phyloP scores from a whole-genome alignment of 2,888 invertebrate genomes.

The Zaprionus lineosus region DNA sequence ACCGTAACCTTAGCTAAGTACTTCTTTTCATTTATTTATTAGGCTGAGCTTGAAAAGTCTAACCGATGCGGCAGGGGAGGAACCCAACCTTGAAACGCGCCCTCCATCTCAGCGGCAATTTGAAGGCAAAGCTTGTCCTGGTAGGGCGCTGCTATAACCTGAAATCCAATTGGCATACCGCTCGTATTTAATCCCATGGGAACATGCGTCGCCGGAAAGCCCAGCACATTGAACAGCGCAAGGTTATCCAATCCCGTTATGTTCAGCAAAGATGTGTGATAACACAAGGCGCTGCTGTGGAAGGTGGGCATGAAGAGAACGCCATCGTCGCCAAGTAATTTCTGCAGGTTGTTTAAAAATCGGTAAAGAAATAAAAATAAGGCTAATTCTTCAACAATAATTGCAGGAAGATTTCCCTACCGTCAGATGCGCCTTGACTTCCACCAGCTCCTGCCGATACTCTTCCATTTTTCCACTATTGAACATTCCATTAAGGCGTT shows the following conservation, averaged over 20 bases:
- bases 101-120: conserved; percentile 90
- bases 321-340: conserved; percentile 86
- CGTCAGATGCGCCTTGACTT: conserved; percentile 58
- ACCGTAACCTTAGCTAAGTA: conserved; percentile 48
- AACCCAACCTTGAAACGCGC: conserved; percentile 91
- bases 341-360: conserved; percentile 33
- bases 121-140: conserved; percentile 92
- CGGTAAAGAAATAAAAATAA: not conserved
- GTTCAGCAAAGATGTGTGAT: conserved; percentile 86
- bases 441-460: conserved; percentile 58
- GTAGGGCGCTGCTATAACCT: conserved; percentile 89
- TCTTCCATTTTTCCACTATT: conserved; percentile 38
- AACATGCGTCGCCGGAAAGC: conserved; percentile 89
- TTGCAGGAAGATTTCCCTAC: too few species aligned
- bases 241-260: conserved; percentile 65
- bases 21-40: conserved; percentile 10
- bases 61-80: conserved; percentile 83
- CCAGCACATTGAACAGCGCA: conserved; percentile 84
- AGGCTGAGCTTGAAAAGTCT: not conserved
- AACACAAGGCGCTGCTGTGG: conserved; percentile 86
- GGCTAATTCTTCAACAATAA: too few species aligned
- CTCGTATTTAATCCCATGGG: conserved; percentile 86
- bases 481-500: conserved; percentile 63
- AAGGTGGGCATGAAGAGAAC: conserved; percentile 89
- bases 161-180: conserved; percentile 90